Percentiles rank a stretch among this genome's conserved stretches.
Evolutionary conservation across 2,888 invertebrate species (phyloP).

Genomic region (Ephialtes manifestator): DNA sequence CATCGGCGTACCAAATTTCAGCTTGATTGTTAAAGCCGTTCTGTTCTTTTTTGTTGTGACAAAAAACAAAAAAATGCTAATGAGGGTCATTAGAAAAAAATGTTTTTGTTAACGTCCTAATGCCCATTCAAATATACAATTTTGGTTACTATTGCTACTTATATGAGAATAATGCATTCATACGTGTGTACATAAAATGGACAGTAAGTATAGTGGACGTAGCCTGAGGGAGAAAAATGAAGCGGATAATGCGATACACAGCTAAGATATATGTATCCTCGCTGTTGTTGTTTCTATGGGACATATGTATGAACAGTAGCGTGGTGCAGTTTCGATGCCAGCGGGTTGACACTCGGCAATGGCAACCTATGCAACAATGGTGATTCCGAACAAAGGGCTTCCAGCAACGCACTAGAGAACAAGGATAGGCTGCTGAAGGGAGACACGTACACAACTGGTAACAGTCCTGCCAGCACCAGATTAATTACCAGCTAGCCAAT

Average conservation of each 20-base stretch:
- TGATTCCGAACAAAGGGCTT: constrained; percentile 66
- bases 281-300: neutral
- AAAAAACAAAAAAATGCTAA: too few relatives aligned
- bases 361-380: constrained; percentile 65
- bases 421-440: constrained; percentile 22
- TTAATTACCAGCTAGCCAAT: constrained; percentile 77
- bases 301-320: constrained; percentile 1
- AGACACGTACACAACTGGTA: constrained; percentile 54
- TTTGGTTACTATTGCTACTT: too few relatives aligned
- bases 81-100: too few relatives aligned
- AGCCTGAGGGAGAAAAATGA: constrained; percentile 13
- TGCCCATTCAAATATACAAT: too few relatives aligned
- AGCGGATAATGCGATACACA: constrained; percentile 11
- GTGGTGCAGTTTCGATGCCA: constrained; percentile 35
- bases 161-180: neutral
- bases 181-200: neutral
- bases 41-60: too few relatives aligned
- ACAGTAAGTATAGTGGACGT: neutral
- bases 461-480: constrained; percentile 74
- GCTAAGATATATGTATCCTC: neutral
- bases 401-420: constrained; percentile 60
- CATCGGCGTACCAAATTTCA: too few relatives aligned
- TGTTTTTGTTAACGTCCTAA: too few relatives aligned
- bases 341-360: constrained; percentile 34
- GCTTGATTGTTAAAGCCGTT: too few relatives aligned